These are phyloP conservation scores for Numenius phaeopus DNA, from an alignment of 2,797 vertebrate species.

Conservation along the genomic window DNA sequence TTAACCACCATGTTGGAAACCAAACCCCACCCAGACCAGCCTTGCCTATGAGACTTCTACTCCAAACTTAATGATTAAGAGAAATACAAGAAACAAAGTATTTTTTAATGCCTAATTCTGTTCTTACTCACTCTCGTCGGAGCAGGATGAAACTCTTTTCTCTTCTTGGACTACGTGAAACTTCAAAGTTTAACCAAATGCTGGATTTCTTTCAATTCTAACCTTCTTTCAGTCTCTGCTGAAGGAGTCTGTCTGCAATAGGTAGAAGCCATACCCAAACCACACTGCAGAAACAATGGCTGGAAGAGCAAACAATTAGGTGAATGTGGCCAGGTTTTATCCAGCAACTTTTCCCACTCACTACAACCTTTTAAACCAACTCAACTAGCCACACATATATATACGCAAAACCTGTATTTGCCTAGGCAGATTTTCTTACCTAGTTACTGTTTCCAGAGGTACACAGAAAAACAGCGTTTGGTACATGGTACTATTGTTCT, in stretches of 20 bases:
- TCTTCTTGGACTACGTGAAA: not conserved
- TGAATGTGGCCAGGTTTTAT: not conserved
- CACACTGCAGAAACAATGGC: not conserved
- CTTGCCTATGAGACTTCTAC: not conserved
- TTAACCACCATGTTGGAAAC: slow-evolving; percentile 12
- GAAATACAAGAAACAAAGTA: not conserved
- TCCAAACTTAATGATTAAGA: not conserved
- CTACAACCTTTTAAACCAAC: not conserved
- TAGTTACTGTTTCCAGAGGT: not conserved
- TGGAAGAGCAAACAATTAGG: not conserved
- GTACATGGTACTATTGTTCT: not conserved
- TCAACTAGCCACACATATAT: not conserved
- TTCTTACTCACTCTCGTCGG: not conserved
- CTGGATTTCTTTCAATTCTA: not conserved
- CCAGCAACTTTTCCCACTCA: not conserved
- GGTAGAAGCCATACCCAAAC: not conserved
- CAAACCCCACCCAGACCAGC: not conserved
- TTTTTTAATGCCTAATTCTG: not conserved
- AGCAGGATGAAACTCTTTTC: not conserved
- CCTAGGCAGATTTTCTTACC: not conserved
- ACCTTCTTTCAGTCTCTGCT: not conserved
- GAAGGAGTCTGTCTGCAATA: not conserved
- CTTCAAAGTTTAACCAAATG: not conserved
- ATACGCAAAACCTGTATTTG: not conserved
- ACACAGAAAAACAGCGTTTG: not conserved